Base-by-base conservation (phyloP, 2,113 vertebrate species). In the Pterocles burchelli region DNA sequence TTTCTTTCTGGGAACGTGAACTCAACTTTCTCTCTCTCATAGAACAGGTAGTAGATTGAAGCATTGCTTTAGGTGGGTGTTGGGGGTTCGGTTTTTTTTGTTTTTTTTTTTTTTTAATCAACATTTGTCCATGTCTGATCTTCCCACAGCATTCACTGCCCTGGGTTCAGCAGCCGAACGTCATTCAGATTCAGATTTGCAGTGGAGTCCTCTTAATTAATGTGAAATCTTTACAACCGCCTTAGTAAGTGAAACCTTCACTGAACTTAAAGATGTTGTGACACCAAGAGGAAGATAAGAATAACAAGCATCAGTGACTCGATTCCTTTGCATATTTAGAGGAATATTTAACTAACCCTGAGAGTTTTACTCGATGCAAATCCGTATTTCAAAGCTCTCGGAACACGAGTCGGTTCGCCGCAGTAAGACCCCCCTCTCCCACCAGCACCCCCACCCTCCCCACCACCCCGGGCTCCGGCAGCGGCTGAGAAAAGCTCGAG, bases 301-400 rank as follows among this genome's bases (percentile, higher is more conserved):
- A 93, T 90, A 96, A 96, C 93, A 93, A 97, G 95, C 90, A 96
- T 65, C 92, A 94, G 90, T 71, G 96, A 93, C 93, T 93, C 85
- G 24, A 46, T 45, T 78, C 79, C 90, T 96, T 57, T 95, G 88
- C 88, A 81, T 96, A 94, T 96, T 95, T 83, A 92, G 95, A 94
- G 85, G 95, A 92, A 90, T 94, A 94, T 78, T 93, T 93, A 85
- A 95, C 88, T 81, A 95, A 93, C 75, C 61, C 73, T 5, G 15
- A 61, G 92, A 93, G 86, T 84, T 81, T 84, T 59, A 71, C 91
- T 96, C 38, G 75, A 96, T 68, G 90, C 72, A 96, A 96, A 96
- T 84, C 95, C 83, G 10, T 43, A 31, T 86, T 72, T 86, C 95
- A 88, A 55, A 94, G 93, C 91, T 79, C 67, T 66, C 36, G 3